Conservation (phyloP, 2,797 vertebrate species). For the Cryptoblepharus egeriae region DNA sequence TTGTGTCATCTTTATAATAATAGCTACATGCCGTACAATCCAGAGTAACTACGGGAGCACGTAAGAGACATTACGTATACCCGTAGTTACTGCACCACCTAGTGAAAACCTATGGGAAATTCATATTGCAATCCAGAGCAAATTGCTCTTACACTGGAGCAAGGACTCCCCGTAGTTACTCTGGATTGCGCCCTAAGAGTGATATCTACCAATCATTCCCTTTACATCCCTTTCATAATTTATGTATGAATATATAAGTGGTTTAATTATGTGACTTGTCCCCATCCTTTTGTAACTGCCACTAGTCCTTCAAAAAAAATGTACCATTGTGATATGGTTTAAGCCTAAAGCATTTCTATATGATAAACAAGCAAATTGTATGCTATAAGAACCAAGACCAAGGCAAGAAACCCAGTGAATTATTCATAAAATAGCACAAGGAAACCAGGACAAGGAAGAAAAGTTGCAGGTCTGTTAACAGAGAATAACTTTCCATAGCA, state of each 20-base stretch:
- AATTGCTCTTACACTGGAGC: too few species aligned
- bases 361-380: neutral
- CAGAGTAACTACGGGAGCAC: too few species aligned
- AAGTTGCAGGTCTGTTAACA: neutral
- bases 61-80: too few species aligned
- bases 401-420: constrained; percentile 2
- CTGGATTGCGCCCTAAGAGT: too few species aligned
- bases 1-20: constrained; percentile 15
- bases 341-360: neutral
- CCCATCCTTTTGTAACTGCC: neutral
- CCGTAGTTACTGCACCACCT: too few species aligned
- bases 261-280: too few species aligned
- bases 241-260: too few species aligned
- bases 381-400: neutral
- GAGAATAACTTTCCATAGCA: neutral
- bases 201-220: constrained; percentile 36
- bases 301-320: neutral
- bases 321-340: neutral
- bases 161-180: too few species aligned
- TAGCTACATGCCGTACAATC: too few species aligned
- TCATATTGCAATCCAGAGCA: too few species aligned
- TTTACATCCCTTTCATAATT: constrained; percentile 11
- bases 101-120: too few species aligned
- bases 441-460: neutral
- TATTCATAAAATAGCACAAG: constrained; percentile 12